Evolutionary conservation across 2,113 vertebrate species (phyloP), one percentile per base, ranked within the genome.

Genomic region (Ammospiza caudacuta): DNA sequence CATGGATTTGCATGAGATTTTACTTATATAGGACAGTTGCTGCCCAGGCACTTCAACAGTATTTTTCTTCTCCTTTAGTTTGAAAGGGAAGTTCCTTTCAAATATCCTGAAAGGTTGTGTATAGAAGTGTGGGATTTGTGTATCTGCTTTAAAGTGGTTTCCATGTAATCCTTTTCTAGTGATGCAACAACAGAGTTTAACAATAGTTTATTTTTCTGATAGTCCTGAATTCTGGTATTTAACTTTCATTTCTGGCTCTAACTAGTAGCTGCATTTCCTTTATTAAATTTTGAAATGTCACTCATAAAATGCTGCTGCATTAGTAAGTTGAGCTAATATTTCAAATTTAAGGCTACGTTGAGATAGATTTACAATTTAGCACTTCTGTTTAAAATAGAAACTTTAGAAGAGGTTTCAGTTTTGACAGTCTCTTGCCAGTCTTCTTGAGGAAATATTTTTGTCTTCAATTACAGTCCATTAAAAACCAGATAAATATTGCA

Each of bases 171-270:
- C 75, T 33, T 81, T 85, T 68, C 43, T 2, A 11, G 18, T 8
- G 2, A 8, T 9, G 1, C 23, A 41, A 58, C 14, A 67, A n/a
- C 35, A 83, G 59, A 69, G 9, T 75, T 78, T 73, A 39, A 19
- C 44, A 74, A 24, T 54, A 25, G 41, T 74, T 94, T 77, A 24
- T 85, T 94, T 95, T 92, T 70, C 24, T 59, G 37, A 68, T 43
- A 76, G 27, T 47, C 33, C 27, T 68, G 41, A 79, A 25, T 79
- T 77, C 35, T 61, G 18, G 25, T 74, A 67, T 83, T 94, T 62
- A 74, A 47, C 57, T 67, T 92, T 10, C 4, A 9, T 83, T 81
- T 78, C n/a, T 72, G 51, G 8, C 20, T 63, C 35, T 84, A 82
- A 78, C 9, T 69, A 54, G 41, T 33, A 85, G 33, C 39, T 92